phyloP scores from a whole-genome alignment of 2,797 vertebrate genomes.

The Spinus olivaceus region DNA sequence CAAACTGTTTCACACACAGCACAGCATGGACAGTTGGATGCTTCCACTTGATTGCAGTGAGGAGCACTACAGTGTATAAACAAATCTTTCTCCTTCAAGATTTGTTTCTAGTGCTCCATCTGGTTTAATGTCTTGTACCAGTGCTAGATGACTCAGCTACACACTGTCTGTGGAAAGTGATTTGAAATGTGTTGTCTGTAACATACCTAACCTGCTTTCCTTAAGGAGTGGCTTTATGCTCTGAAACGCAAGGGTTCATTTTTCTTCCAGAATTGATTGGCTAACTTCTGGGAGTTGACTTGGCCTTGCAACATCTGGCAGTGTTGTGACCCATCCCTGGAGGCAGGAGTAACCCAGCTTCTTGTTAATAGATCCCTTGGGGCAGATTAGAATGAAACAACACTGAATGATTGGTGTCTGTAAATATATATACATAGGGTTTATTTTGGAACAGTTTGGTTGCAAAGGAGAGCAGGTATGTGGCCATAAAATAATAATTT shows the following conservation, averaged over 20 bases:
- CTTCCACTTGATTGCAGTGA: background rate
- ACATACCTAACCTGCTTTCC: background rate
- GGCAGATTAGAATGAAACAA: background rate
- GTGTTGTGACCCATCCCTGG: background rate
- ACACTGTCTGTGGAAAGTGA: background rate
- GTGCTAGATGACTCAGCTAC: background rate
- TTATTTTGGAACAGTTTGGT: background rate
- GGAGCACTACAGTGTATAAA: background rate
- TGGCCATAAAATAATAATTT: background rate
- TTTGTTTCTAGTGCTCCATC: background rate
- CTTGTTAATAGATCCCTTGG: background rate
- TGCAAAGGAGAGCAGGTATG: background rate
- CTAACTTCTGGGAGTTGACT: background rate
- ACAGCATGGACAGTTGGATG: background rate
- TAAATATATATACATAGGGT: background rate
- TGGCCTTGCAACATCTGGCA: background rate
- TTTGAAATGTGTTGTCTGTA: background rate
- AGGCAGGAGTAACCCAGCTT: background rate
- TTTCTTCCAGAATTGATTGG: background rate
- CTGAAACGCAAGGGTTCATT: background rate
- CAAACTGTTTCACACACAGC: background rate
- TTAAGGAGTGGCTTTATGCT: background rate
- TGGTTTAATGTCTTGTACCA: slow-evolving; percentile 1
- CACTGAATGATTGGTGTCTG: background rate
- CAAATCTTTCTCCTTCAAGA: background rate